Evolutionary conservation across 2,113 vertebrate species (phyloP), one percentile per base, ranked within the genome.

Genomic region (Gallinago paraguaiae): DNA sequence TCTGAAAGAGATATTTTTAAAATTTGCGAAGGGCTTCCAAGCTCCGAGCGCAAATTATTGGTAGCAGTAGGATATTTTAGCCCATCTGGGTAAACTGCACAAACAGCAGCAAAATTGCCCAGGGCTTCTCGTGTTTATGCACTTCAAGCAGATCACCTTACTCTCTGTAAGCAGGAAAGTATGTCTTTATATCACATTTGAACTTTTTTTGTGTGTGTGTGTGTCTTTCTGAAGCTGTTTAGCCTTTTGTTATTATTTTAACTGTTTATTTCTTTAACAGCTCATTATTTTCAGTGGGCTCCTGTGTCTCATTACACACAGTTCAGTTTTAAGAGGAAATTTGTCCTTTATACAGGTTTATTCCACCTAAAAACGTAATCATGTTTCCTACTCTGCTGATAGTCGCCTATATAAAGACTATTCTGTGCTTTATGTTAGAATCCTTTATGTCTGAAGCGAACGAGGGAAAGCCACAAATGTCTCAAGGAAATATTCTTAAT

Each of bases 181-280:
- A 15, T n/a, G 51, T 61, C 92, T 96, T 74, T 87, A 51, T 7
- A 87, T 80, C 91, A 82, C 93, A 16, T 64, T 39, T 16, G 37
- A 56, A 72, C 54, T 43, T 50, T 61, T 63, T 81, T 59, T 39
- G 39, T 39, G 39, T 39, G 39, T 39, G 39, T 39, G 39, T 39
- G 39, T 7, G 53, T 72, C 75, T 70, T 91, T 89, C 75, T 10
- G 3, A 93, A 93, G 86, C 93, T 94, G 89, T 80, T 95, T 61
- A 92, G 93, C 84, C 84, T 80, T 95, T 90, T 91, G 91, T 96
- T 88, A 48, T 91, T 82, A 51, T 93, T 96, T 94, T 83, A 95
- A 88, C 91, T 92, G 93, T 88, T 95, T 96, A 94, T 97, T 95
- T 93, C 90, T 96, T 95, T 93, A 95, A 59, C 92, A 95, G 94